Evolutionary conservation across 2,888 invertebrate genomes (phyloP).

Genomic region (Zygothrica quintamaculata): DNA sequence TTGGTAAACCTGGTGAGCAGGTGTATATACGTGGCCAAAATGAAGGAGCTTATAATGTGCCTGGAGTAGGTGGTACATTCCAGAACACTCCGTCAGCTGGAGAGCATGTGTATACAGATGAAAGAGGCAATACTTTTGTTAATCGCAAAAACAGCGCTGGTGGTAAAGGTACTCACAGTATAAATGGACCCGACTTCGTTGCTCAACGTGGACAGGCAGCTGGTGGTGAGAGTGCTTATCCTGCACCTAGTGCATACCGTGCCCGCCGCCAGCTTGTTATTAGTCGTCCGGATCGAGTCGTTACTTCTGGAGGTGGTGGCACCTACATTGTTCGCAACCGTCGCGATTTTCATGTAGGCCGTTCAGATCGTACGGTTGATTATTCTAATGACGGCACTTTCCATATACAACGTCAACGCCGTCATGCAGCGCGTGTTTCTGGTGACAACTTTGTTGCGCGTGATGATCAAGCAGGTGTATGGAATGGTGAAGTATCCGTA

Average conservation of each 20-base stretch:
- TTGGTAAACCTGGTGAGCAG: conserved; percentile 51
- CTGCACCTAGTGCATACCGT: background rate
- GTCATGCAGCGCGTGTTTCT: conserved; percentile 54
- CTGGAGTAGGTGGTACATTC: conserved; percentile 57
- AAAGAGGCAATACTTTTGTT: conserved; percentile 44
- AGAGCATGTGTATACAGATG: conserved; percentile 49
- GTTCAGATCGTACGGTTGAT: conserved; percentile 56
- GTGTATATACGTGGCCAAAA: conserved; percentile 63
- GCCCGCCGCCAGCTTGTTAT: background rate
- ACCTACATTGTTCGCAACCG: conserved; percentile 11
- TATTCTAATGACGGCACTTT: conserved; percentile 26
- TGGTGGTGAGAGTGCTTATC: background rate
- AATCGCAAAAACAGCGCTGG: conserved; percentile 29
- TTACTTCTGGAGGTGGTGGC: background rate
- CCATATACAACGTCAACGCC: conserved; percentile 26
- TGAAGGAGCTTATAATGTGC: conserved; percentile 54
- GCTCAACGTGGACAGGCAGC: conserved; percentile 28
- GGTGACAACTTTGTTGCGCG: conserved; percentile 64
- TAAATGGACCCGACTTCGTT: conserved; percentile 46
- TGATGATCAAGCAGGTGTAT: conserved; percentile 54
- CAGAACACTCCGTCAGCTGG: conserved; percentile 28
- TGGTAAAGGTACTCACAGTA: conserved; percentile 34
- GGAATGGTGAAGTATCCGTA: conserved; percentile 43
- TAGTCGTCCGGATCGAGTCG: conserved; percentile 30
- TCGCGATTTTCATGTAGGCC: conserved; percentile 38